Evolutionary conservation across 2,113 vertebrate genomes (phyloP), one percentile per base, ranked within the genome.

Genomic region (Saguinus midas): DNA sequence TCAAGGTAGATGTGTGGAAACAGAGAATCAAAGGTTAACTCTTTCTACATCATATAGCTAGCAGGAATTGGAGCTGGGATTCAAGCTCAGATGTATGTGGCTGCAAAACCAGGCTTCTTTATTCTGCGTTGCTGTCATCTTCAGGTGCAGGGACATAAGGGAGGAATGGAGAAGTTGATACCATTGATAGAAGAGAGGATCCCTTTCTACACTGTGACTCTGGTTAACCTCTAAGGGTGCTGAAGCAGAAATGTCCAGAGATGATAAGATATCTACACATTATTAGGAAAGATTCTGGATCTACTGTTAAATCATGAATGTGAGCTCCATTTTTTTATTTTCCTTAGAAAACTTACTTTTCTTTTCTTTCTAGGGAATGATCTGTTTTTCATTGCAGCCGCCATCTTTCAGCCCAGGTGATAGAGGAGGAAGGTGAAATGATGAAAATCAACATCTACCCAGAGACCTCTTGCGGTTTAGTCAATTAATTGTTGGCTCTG

Each of bases 401-500:
- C 84, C 73, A 80, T 91, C 87, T 87, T 87, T 94, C 66, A 93
- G 82, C 43, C 35, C 55, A 90, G 82, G 58, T 95, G 87, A 88
- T 95, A 92, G 92, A 90, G 70, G 91, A 88, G 92, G 76, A 86
- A 91, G 68, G 84, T 48, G 58, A 97, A 95, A 95, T 98, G 98
- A 85, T 98, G 97, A 98, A 98, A 98, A 73, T 90, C 55, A 85
- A 76, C 96, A 96, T 98, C 97, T 97, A 97, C 83, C 95, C 81
- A 83, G 97, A 97, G 98, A 96, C 88, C 82, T 93, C 94, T 98
- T 98, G 95, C 96, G 96, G 96, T 97, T 98, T 96, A 93, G 97
- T 85, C 96, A 97, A 98, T 98, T 98, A 98, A 98, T 98, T 98
- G 91, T 70, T 88, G 55, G 81, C 87, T 97, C 86, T 97, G 94